These are phyloP conservation scores for Aporophyla lueneburgensis DNA, from an alignment of 2,888 invertebrate species.

Conservation along the genomic window DNA sequence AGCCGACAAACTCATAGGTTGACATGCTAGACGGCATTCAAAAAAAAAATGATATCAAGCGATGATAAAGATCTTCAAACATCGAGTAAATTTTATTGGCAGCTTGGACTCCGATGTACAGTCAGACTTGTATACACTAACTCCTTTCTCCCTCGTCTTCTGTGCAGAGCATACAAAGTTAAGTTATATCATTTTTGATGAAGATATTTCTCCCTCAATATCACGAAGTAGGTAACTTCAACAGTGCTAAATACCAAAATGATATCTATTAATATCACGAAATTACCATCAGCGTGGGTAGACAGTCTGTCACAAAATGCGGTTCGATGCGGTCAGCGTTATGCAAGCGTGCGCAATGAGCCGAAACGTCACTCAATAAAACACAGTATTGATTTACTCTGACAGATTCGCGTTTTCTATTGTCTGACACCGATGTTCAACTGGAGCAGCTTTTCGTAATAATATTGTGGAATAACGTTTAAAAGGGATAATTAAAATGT, in stretches of 20 bases:
- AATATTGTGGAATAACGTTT: slow-evolving; percentile 2
- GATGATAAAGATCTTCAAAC: not conserved
- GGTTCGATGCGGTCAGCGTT: slow-evolving; percentile 51
- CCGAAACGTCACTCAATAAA: slow-evolving; percentile 64
- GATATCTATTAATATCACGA: slow-evolving; percentile 15
- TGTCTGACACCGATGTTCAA: slow-evolving; percentile 50
- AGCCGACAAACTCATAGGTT: too few species aligned
- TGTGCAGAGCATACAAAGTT: not conserved
- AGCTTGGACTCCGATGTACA: too few species aligned
- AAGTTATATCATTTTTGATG: too few species aligned
- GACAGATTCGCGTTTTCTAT: slow-evolving; percentile 55
- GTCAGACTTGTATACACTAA: not conserved
- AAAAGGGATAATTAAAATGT: slow-evolving; percentile 31
- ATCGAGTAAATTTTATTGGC: not conserved
- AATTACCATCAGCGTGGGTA: slow-evolving; percentile 6
- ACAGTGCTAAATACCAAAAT: not conserved
- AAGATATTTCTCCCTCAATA: not conserved
- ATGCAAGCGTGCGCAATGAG: slow-evolving; percentile 62
- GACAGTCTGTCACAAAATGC: slow-evolving; percentile 29
- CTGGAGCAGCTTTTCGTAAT: slow-evolving; percentile 39
- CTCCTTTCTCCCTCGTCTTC: not conserved
- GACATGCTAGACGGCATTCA: too few species aligned
- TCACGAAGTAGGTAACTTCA: not conserved
- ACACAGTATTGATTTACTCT: slow-evolving; percentile 56
- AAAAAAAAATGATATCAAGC: not conserved